Percentiles rank a stretch among this genome's conserved stretches.
These are phyloP conservation scores for Meandrusa payeni DNA, from an alignment of 2,888 invertebrate species.

Conservation along the genomic window DNA sequence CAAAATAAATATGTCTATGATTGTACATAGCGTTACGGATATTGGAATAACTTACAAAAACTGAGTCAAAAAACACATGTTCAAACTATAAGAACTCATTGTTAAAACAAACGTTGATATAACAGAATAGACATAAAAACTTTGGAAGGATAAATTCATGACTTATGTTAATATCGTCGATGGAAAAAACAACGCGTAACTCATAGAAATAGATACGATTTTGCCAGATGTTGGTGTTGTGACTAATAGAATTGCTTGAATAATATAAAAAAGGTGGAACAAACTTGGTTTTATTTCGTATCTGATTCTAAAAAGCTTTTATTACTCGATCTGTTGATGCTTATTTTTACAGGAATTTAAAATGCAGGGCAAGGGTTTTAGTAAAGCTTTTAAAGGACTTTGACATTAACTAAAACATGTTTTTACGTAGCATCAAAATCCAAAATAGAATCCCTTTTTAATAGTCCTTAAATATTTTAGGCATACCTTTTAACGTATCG, in stretches of 20 bases:
- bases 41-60: conserved; percentile 12
- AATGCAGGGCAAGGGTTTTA: too few relatives aligned
- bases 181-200: conserved; percentile 20
- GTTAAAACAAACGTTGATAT: conserved; percentile 16
- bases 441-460: too few relatives aligned
- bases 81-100: conserved; percentile 8
- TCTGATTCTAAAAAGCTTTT: conserved; percentile 14
- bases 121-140: conserved; percentile 19
- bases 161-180: conserved; percentile 21
- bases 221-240: conserved; percentile 22
- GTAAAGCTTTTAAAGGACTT: too few relatives aligned
- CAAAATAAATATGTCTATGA: neutral
- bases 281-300: conserved; percentile 13
- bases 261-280: conserved; percentile 19
- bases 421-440: too few relatives aligned
- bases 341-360: conserved; percentile 9
- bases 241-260: conserved; percentile 20
- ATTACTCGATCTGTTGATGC: conserved; percentile 6
- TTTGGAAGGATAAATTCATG: conserved; percentile 18
- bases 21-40: conserved; percentile 8
- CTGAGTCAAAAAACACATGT: conserved; percentile 10
- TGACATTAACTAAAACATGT: too few relatives aligned
- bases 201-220: conserved; percentile 21
- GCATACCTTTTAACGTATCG: conserved; percentile 93
- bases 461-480: too few relatives aligned